These are phyloP conservation scores for Rhyacichthys aspro DNA, from an alignment of 2,797 vertebrate genomes.

Conservation along the genomic window DNA sequence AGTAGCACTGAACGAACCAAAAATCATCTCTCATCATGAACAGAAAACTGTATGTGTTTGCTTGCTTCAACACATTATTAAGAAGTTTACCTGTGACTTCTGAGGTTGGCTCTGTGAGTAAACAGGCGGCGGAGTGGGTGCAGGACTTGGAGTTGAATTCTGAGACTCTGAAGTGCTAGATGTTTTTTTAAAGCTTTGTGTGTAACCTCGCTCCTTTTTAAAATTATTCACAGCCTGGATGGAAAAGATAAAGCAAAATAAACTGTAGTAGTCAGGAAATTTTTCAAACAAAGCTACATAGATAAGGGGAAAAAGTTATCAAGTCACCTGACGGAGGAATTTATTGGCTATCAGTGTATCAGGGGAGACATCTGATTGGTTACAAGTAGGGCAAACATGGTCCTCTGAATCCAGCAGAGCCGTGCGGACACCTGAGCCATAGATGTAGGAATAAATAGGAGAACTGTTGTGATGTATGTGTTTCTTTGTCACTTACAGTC, in stretches of 20 bases:
- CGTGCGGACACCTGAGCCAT: conserved; percentile 88
- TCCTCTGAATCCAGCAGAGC: conserved; percentile 93
- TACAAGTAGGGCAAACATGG: conserved; percentile 92
- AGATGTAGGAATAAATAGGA: neutral
- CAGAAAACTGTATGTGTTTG: conserved; percentile 21
- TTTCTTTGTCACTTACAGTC: conserved; percentile 86
- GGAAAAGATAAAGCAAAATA: neutral
- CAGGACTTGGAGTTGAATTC: conserved; percentile 57
- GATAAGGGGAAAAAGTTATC: neutral
- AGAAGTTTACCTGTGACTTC: conserved; percentile 75
- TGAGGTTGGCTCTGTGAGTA: conserved; percentile 76
- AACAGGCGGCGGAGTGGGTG: conserved; percentile 58
- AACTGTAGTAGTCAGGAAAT: neutral
- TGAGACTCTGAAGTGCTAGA: conserved; percentile 19
- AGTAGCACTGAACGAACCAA: too few relatives aligned
- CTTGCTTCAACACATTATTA: conserved; percentile 38
- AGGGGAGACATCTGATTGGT: conserved; percentile 91
- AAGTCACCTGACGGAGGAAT: conserved; percentile 92
- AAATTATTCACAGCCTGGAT: conserved; percentile 94
- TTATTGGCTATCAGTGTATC: conserved; percentile 96
- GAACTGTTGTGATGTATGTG: neutral
- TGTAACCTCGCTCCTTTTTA: conserved; percentile 89
- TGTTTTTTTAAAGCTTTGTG: conserved; percentile 78
- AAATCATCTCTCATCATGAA: neutral
- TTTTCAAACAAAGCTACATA: neutral